Percentiles rank a stretch among this genome's conserved stretches.
Conservation (phyloP, 2,797 vertebrate species). For the Rhinichthys osculus region DNA sequence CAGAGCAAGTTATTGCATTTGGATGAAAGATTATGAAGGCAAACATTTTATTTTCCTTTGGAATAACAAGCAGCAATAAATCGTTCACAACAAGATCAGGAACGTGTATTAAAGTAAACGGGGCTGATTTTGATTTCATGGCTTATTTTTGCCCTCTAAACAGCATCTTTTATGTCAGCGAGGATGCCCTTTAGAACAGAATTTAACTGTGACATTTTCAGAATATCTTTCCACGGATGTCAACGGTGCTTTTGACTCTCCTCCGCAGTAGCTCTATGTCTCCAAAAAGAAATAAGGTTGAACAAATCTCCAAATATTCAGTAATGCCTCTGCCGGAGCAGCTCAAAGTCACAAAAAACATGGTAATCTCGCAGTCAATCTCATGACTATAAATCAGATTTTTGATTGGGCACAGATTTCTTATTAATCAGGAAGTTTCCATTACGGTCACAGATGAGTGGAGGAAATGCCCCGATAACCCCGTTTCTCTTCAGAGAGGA, state of each 20-base stretch:
- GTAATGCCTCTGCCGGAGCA: slow-evolving; percentile 1
- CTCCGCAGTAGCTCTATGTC: neutral
- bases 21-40: neutral
- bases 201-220: slow-evolving; percentile 51
- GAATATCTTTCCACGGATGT: neutral
- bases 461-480: slow-evolving; percentile 31
- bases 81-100: neutral
- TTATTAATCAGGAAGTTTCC: slow-evolving; percentile 45
- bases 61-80: neutral
- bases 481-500: slow-evolving; percentile 32
- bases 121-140: neutral
- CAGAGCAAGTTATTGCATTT: slow-evolving; percentile 9
- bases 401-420: slow-evolving; percentile 34
- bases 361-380: slow-evolving; percentile 43
- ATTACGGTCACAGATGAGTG: slow-evolving; percentile 13
- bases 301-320: slow-evolving; percentile 31
- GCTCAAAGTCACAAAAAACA: slow-evolving; percentile 39
- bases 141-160: slow-evolving; percentile 8
- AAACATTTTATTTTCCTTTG: slow-evolving; percentile 18
- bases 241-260: neutral
- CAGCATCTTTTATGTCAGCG: slow-evolving; percentile 28
- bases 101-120: neutral
- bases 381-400: slow-evolving; percentile 54
- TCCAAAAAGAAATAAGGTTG: slow-evolving; percentile 12
- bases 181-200: slow-evolving; percentile 44